Percentiles rank a stretch among this genome's conserved stretches.
Evolutionary conservation across 1,140 invertebrate species (phyloP).

Genomic region (Achroia grisella): DNA sequence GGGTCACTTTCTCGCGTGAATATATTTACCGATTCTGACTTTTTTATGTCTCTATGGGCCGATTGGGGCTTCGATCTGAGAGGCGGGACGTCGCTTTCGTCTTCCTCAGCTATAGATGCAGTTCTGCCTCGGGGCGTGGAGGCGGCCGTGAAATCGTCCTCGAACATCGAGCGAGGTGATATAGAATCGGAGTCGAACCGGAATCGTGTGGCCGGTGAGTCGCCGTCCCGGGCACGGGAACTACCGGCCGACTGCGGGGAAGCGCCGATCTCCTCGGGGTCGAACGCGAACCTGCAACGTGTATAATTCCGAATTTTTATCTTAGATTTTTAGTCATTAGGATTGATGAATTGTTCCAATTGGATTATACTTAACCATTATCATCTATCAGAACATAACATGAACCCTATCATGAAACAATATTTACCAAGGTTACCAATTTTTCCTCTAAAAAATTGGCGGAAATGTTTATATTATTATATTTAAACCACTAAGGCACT

Average conservation of each 20-base stretch:
- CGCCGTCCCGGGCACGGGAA: conserved; percentile 28
- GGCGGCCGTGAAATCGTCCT: conserved; percentile 80
- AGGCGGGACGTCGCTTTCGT: conserved; percentile 51
- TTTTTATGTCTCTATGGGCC: conserved; percentile 77
- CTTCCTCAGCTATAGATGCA: conserved; percentile 62
- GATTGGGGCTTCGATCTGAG: conserved; percentile 28
- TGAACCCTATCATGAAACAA: too few relatives aligned
- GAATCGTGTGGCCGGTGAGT: conserved; percentile 69
- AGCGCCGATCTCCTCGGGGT: conserved; percentile 45
- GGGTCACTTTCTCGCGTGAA: conserved; percentile 85
- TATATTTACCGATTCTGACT: conserved; percentile 91
- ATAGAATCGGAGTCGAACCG: conserved; percentile 65
- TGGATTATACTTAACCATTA: too few relatives aligned
- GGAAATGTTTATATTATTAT: too few relatives aligned
- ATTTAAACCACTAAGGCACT: too few relatives aligned
- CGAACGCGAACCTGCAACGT: conserved; percentile 62
- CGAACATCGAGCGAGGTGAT: conserved; percentile 77
- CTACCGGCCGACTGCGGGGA: conserved; percentile 48
- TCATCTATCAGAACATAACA: too few relatives aligned
- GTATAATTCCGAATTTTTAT: too few relatives aligned
- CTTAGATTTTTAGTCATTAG: too few relatives aligned
- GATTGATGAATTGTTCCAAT: too few relatives aligned
- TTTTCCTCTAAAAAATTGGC: too few relatives aligned
- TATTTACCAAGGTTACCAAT: too few relatives aligned
- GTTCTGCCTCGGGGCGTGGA: conserved; percentile 36